A percentile compares a stretch with the other conserved stretches of the same genome.
These are phyloP conservation scores for Porites rus DNA, from an alignment of 92 coral and sea anemone genomes.

Conservation along the genomic window DNA sequence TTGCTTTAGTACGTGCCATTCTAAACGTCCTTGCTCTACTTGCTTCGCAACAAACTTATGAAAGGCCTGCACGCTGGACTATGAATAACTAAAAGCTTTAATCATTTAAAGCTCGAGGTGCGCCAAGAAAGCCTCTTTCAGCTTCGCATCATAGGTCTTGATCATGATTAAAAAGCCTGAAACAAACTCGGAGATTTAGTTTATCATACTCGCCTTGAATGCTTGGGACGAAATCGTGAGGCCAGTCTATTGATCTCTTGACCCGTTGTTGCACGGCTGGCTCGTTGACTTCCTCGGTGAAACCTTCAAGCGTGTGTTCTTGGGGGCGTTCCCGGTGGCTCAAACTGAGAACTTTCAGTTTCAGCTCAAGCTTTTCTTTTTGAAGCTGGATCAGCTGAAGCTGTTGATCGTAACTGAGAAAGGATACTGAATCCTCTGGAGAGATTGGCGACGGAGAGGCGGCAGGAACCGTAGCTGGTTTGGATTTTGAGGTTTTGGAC, in stretches of 20 bases:
- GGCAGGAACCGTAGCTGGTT: constrained; percentile 10
- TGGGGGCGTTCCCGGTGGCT: constrained; percentile 6
- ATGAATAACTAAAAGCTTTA: constrained; percentile 40
- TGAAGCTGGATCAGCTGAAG: constrained; percentile 16
- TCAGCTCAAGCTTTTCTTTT: not conserved
- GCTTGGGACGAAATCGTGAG: not conserved
- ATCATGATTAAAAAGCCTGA: constrained; percentile 35
- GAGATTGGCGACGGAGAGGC: not conserved
- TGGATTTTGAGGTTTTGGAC: not conserved
- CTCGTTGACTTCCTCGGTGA: not conserved
- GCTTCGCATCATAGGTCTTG: not conserved
- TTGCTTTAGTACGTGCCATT: constrained; percentile 18
- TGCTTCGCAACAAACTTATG: constrained; percentile 31
- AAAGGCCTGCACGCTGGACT: constrained; percentile 23
- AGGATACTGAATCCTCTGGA: not conserved
- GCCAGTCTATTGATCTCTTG: constrained; percentile 7
- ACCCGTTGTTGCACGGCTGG: not conserved
- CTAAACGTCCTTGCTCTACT: constrained; percentile 27
- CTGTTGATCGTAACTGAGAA: not conserved
- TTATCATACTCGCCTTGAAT: constrained; percentile 30
- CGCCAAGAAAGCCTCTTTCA: constrained; percentile 16
- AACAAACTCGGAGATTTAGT: constrained; percentile 27
- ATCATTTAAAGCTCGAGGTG: constrained; percentile 18
- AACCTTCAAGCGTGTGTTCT: not conserved
- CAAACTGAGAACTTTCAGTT: not conserved